phyloP scores from a whole-genome alignment of 2,797 vertebrate genomes.

The Phoeniculus purpureus region DNA sequence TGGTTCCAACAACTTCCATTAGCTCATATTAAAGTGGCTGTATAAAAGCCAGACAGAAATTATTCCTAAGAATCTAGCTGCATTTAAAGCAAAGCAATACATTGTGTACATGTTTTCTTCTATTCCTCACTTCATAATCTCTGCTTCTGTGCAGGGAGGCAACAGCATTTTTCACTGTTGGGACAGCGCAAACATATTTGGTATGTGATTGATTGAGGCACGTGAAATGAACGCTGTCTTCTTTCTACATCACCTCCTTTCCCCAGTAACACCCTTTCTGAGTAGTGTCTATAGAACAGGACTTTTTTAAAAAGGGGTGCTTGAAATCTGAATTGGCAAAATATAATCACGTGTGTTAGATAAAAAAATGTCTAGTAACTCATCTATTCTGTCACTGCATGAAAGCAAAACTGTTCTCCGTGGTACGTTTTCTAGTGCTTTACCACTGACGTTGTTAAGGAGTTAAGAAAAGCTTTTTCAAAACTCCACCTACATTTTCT shows the following conservation, averaged over 20 bases:
- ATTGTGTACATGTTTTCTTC: background rate
- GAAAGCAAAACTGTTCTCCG: background rate
- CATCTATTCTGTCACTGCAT: background rate
- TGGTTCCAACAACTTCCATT: background rate
- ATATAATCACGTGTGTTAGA: background rate
- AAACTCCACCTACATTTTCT: background rate
- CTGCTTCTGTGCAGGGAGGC: background rate
- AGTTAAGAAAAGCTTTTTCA: background rate
- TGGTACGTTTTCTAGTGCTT: background rate
- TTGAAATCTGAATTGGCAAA: slow-evolving; percentile 28
- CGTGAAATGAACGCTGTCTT: background rate
- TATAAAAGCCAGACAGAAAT: background rate
- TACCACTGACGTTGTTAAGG: background rate
- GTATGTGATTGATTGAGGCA: background rate
- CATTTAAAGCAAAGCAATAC: background rate
- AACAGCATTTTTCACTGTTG: background rate
- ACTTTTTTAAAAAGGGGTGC: background rate
- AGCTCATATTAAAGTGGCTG: background rate
- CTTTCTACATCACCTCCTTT: background rate
- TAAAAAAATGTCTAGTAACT: background rate
- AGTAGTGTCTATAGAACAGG: background rate
- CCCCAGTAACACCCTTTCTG: background rate
- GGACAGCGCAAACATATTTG: background rate
- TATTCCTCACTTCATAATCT: background rate
- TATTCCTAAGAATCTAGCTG: background rate